Conservation (phyloP, 2,888 invertebrate species). For the Carabus problematicus region DNA sequence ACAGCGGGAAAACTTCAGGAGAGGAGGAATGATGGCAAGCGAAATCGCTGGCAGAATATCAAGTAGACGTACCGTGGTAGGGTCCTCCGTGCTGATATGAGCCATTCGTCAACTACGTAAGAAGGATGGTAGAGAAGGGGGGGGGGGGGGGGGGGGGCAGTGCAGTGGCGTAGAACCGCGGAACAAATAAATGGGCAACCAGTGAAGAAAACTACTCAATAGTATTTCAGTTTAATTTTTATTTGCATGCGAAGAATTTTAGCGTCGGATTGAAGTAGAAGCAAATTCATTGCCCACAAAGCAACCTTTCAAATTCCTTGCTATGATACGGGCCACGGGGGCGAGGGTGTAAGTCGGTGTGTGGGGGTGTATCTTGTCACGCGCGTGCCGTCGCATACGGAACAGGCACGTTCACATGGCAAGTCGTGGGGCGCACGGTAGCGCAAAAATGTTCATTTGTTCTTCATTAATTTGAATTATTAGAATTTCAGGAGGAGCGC, state of each 20-base stretch:
- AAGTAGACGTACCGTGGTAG: constrained; percentile 49
- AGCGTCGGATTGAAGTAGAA: too few relatives aligned
- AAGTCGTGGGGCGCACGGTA: constrained; percentile 44
- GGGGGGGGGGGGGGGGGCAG: constrained; percentile 2
- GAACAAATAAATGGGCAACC: too few relatives aligned
- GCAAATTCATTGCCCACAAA: too few relatives aligned
- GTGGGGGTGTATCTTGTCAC: constrained; percentile 34
- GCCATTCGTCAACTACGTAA: constrained; percentile 41
- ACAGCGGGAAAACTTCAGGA: constrained; percentile 57
- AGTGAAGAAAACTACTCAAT: too few relatives aligned
- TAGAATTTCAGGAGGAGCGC: constrained; percentile 49
- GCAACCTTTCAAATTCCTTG: too few relatives aligned
- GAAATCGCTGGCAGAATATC: constrained; percentile 58
- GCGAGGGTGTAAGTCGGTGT: too few relatives aligned
- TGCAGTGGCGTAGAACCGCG: neutral
- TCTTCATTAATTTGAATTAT: constrained; percentile 60
- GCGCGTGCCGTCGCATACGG: constrained; percentile 59
- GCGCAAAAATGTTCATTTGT: constrained; percentile 61
- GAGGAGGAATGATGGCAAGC: constrained; percentile 57
- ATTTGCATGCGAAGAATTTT: too few relatives aligned
- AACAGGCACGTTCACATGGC: constrained; percentile 54
- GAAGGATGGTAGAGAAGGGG: too few relatives aligned
- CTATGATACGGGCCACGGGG: too few relatives aligned
- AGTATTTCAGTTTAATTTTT: too few relatives aligned
- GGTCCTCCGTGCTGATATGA: constrained; percentile 48